These are phyloP conservation scores for Drosophila acutilabella DNA, from an alignment of 2,888 invertebrate species.

Conservation along the genomic window DNA sequence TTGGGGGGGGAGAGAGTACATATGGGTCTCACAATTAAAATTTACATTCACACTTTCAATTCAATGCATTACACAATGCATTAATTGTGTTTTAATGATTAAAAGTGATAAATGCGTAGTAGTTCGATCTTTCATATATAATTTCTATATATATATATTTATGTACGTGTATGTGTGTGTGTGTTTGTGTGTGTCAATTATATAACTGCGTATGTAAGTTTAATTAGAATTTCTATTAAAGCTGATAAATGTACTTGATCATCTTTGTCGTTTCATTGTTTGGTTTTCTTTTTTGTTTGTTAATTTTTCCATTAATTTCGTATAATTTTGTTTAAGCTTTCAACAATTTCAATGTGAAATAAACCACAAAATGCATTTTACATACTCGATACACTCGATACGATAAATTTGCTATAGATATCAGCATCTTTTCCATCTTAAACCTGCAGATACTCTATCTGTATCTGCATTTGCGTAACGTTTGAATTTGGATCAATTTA, in stretches of 20 bases:
- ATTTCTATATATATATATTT: slow-evolving; percentile 27
- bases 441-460: slow-evolving; percentile 26
- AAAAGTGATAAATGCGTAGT: slow-evolving; percentile 73
- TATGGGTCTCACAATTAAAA: slow-evolving; percentile 22
- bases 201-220: slow-evolving; percentile 51
- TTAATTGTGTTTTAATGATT: slow-evolving; percentile 27
- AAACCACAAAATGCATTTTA: slow-evolving; percentile 63
- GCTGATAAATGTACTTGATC: slow-evolving; percentile 75
- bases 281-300: neutral
- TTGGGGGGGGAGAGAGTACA: slow-evolving; percentile 27
- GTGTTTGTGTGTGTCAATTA: slow-evolving; percentile 40
- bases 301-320: slow-evolving; percentile 34
- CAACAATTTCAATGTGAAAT: slow-evolving; percentile 76
- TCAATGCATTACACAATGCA: slow-evolving; percentile 14
- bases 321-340: slow-evolving; percentile 42
- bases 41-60: slow-evolving; percentile 17
- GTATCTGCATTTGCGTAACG: slow-evolving; percentile 23
- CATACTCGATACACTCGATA: slow-evolving; percentile 17
- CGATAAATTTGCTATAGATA: slow-evolving; percentile 3
- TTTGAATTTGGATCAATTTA: slow-evolving; percentile 33
- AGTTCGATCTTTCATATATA: slow-evolving; percentile 54
- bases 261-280: slow-evolving; percentile 49
- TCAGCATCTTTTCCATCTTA: slow-evolving; percentile 1
- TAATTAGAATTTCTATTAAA: slow-evolving; percentile 74
- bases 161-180: slow-evolving; percentile 15